Evolutionary conservation across 2,888 invertebrate genomes (phyloP).

Genomic region (Choreutis nemorana): DNA sequence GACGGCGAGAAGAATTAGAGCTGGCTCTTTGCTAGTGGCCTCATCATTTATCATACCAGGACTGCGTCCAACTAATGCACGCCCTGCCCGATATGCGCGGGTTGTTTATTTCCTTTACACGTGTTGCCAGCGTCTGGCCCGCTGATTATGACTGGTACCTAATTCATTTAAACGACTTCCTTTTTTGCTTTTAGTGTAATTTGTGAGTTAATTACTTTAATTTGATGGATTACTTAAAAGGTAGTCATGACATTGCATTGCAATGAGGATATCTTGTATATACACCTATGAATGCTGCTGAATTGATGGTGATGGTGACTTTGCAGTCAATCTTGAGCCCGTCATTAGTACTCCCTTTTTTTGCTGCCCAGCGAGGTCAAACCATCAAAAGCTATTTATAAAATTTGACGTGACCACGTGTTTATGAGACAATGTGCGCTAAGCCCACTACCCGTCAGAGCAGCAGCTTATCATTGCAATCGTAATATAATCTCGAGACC

Average conservation of each 20-base stretch:
- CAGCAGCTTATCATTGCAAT: slow-evolving; percentile 22
- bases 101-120: slow-evolving; percentile 46
- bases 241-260: too few relatives aligned
- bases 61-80: slow-evolving; percentile 14
- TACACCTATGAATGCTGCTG: too few relatives aligned
- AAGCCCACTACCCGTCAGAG: slow-evolving; percentile 21
- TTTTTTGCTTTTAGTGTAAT: too few relatives aligned
- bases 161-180: slow-evolving; percentile 14
- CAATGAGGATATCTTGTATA: too few relatives aligned
- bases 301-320: too few relatives aligned
- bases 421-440: slow-evolving; percentile 13
- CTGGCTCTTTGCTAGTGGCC: slow-evolving; percentile 22
- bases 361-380: too few relatives aligned
- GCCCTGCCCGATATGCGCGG: slow-evolving; percentile 16
- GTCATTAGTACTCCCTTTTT: too few relatives aligned
- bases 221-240: too few relatives aligned
- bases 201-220: too few relatives aligned
- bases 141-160: slow-evolving; percentile 17
- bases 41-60: slow-evolving; percentile 54
- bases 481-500: slow-evolving; percentile 17
- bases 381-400: background rate
- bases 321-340: too few relatives aligned
- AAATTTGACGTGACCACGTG: slow-evolving; percentile 2
- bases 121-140: slow-evolving; percentile 25
- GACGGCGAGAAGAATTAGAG: slow-evolving; percentile 32